phyloP scores from a whole-genome alignment of 1,140 invertebrate genomes.

The Drosophila melanica region DNA sequence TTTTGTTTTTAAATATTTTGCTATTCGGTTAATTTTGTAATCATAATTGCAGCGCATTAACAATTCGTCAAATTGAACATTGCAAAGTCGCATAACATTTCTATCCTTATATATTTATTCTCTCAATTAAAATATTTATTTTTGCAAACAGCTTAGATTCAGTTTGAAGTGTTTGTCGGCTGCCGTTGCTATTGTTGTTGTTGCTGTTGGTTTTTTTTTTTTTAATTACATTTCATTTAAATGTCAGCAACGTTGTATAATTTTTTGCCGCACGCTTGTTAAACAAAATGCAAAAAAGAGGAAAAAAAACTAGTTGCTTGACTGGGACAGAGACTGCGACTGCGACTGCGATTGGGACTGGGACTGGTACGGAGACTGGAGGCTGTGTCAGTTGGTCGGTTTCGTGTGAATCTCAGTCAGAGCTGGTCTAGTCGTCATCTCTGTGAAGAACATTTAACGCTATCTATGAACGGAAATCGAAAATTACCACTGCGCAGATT shows the following conservation, averaged over 20 bases:
- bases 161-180: slow-evolving; percentile 31
- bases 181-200: slow-evolving; percentile 23
- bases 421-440: slow-evolving; percentile 40
- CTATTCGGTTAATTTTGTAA: too few relatives aligned
- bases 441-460: slow-evolving; percentile 45
- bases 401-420: slow-evolving; percentile 35
- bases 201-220: slow-evolving; percentile 20
- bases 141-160: slow-evolving; percentile 26
- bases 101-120: slow-evolving; percentile 1
- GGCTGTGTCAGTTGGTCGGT: slow-evolving; percentile 25
- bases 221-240: slow-evolving; percentile 73
- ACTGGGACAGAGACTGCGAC: slow-evolving; percentile 21
- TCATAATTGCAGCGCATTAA: slow-evolving; percentile 8
- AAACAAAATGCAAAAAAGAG: slow-evolving; percentile 45
- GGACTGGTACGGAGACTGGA: slow-evolving; percentile 13
- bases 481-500: slow-evolving; percentile 81
- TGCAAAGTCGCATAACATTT: slow-evolving; percentile 7
- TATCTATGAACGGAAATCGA: slow-evolving; percentile 82
- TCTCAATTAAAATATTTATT: slow-evolving; percentile 35
- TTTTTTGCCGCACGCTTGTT: slow-evolving; percentile 42
- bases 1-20: too few relatives aligned
- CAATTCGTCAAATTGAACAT: slow-evolving; percentile 4
- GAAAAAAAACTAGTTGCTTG: slow-evolving; percentile 48
- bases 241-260: slow-evolving; percentile 61
- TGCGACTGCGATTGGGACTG: slow-evolving; percentile 20